Percentiles rank a stretch among this genome's conserved stretches.
Evolutionary conservation across 2,888 invertebrate genomes (phyloP).

Genomic region (Pachliopta kotzebuea): DNA sequence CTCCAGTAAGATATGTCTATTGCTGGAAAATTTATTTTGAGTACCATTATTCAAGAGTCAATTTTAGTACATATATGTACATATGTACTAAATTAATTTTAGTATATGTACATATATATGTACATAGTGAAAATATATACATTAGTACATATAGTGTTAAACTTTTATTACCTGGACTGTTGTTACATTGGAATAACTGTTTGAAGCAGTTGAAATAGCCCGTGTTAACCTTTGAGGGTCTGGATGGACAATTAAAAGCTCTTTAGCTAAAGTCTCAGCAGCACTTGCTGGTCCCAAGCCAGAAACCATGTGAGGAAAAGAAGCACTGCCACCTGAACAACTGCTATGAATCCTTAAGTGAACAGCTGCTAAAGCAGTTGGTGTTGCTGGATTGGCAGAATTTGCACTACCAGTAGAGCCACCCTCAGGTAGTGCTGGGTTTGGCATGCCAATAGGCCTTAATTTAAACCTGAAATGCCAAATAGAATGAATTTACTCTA

Average conservation of each 20-base stretch:
- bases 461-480: constrained; percentile 71
- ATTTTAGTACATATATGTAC: too few relatives aligned
- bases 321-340: constrained; percentile 64
- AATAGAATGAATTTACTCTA: neutral
- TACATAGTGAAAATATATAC: too few relatives aligned
- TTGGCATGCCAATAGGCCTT: constrained; percentile 70
- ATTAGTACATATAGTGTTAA: too few relatives aligned
- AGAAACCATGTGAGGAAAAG: constrained; percentile 54
- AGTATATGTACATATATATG: too few relatives aligned
- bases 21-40: neutral
- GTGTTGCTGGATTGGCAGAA: constrained; percentile 48
- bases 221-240: constrained; percentile 77
- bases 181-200: constrained; percentile 69
- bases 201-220: constrained; percentile 76
- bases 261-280: constrained; percentile 64
- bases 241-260: constrained; percentile 68
- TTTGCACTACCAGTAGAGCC: constrained; percentile 67
- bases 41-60: too few relatives aligned
- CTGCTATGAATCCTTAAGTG: constrained; percentile 57
- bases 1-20: too few relatives aligned
- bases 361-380: constrained; percentile 52
- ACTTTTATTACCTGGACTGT: constrained; percentile 61
- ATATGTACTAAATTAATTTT: too few relatives aligned
- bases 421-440: constrained; percentile 72
- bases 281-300: constrained; percentile 63